phyloP scores from a whole-genome alignment of 2,797 vertebrate genomes.

The Hypotaenidia okinawae region DNA sequence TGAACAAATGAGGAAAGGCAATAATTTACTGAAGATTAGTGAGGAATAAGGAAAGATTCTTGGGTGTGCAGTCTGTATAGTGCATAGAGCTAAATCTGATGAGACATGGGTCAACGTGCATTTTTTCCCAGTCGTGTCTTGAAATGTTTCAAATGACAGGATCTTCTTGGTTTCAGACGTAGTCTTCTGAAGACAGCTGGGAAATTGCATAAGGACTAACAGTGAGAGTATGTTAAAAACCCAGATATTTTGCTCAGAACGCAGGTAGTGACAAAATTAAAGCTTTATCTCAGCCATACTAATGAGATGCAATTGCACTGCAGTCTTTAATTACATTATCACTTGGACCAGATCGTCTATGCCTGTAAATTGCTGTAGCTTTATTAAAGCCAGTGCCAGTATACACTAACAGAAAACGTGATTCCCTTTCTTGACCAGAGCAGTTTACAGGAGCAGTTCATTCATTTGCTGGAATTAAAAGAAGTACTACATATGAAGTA shows the following conservation, averaged over 20 bases:
- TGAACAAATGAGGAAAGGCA: background rate
- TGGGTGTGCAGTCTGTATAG: background rate
- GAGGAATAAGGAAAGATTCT: background rate
- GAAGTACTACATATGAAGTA: background rate
- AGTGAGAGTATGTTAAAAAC: background rate
- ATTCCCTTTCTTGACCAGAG: background rate
- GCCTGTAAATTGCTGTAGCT: background rate
- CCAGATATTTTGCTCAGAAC: conserved; percentile 8
- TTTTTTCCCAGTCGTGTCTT: background rate
- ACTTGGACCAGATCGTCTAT: background rate
- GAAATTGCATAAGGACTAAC: background rate
- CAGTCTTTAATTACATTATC: conserved; percentile 36
- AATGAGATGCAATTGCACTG: conserved; percentile 27
- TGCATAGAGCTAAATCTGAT: background rate
- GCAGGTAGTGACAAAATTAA: conserved; percentile 26
- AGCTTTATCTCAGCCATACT: background rate
- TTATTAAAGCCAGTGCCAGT: background rate
- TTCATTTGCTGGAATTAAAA: background rate
- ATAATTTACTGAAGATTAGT: background rate
- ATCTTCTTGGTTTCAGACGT: background rate
- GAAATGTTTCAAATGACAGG: background rate
- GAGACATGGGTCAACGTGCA: background rate
- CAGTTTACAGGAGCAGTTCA: background rate
- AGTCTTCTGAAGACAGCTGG: background rate
- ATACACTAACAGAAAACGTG: background rate